Percentiles rank a stretch among this genome's conserved stretches.
Evolutionary conservation across 2,797 vertebrate species (phyloP).

Genomic region (Nasua narica): DNA sequence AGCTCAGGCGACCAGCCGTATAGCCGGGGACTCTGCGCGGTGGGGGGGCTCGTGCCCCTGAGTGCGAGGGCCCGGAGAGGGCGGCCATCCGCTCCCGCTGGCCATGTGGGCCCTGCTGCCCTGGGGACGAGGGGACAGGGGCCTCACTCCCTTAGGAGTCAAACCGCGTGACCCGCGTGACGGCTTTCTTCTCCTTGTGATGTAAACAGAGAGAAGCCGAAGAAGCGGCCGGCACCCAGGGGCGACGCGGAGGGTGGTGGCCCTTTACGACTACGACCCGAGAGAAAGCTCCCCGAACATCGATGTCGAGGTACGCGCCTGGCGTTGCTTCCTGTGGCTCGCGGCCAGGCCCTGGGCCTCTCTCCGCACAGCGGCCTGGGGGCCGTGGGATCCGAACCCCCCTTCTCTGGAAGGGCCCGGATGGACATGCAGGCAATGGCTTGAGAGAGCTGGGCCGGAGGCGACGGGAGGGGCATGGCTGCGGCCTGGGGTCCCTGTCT

Average conservation of each 20-base stretch:
- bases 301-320: constrained; percentile 92
- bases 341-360: not conserved
- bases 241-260: constrained; percentile 93
- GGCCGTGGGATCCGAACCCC: not conserved
- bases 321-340: rapidly evolving
- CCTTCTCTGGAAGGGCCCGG: not conserved
- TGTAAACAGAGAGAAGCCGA: constrained; percentile 91
- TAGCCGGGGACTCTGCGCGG: rapidly evolving
- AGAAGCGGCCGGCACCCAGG: constrained; percentile 86
- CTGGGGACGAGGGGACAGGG: rapidly evolving
- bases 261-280: constrained; percentile 97
- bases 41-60: rapidly evolving
- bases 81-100: rapidly evolving
- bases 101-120: rapidly evolving
- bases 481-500: not conserved
- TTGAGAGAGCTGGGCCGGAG: not conserved
- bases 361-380: rapidly evolving
- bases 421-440: rapidly evolving
- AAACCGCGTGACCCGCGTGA: not conserved
- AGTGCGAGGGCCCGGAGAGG: rapidly evolving
- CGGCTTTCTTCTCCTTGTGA: constrained; percentile 7
- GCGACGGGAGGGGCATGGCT: not conserved
- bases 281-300: constrained; percentile 98
- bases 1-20: not conserved
- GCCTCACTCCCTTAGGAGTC: rapidly evolving